Conservation (phyloP, 2,113 vertebrate genomes). For the Hippocampus barbouri region DNA sequence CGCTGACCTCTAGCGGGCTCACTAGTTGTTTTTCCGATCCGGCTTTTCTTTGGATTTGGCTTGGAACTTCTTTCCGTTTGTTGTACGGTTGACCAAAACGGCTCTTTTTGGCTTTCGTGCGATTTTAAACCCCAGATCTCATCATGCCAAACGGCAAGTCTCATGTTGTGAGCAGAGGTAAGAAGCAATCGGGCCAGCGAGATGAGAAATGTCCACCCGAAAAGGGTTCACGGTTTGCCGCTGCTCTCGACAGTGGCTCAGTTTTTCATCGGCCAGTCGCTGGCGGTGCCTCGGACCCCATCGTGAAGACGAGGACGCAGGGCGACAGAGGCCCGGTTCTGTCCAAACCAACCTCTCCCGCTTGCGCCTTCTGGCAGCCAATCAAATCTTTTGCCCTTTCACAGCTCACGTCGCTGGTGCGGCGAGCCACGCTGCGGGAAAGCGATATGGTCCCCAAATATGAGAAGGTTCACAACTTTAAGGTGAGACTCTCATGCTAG, state of each 20-base stretch:
- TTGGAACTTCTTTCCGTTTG: neutral
- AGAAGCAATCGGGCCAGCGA: slow-evolving; percentile 36
- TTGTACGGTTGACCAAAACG: neutral
- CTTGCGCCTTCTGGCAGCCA: slow-evolving; percentile 85
- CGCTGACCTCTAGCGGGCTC: slow-evolving; percentile 36
- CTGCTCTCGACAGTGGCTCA: slow-evolving; percentile 32
- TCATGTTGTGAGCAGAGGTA: slow-evolving; percentile 26
- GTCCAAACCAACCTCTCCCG: slow-evolving; percentile 59
- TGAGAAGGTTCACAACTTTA: slow-evolving; percentile 99
- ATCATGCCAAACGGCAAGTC: slow-evolving; percentile 59
- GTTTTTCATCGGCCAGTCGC: slow-evolving; percentile 37
- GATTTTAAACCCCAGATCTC: neutral
- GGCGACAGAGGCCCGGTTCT: slow-evolving; percentile 13
- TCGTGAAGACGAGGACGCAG: neutral
- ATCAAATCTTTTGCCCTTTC: slow-evolving; percentile 99
- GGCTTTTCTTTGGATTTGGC: neutral
- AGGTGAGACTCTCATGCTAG: slow-evolving; percentile 78
- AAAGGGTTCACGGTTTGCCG: slow-evolving; percentile 44
- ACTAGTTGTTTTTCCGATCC: neutral
- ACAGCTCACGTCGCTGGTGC: slow-evolving; percentile 96
- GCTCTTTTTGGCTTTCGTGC: neutral
- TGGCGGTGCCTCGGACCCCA: slow-evolving; percentile 8
- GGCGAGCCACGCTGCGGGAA: slow-evolving; percentile 96
- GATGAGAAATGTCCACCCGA: slow-evolving; percentile 31
- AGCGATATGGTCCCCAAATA: slow-evolving; percentile 92